phyloP scores from a whole-genome alignment of 2,797 vertebrate species.

The Anomalospiza imberbis region DNA sequence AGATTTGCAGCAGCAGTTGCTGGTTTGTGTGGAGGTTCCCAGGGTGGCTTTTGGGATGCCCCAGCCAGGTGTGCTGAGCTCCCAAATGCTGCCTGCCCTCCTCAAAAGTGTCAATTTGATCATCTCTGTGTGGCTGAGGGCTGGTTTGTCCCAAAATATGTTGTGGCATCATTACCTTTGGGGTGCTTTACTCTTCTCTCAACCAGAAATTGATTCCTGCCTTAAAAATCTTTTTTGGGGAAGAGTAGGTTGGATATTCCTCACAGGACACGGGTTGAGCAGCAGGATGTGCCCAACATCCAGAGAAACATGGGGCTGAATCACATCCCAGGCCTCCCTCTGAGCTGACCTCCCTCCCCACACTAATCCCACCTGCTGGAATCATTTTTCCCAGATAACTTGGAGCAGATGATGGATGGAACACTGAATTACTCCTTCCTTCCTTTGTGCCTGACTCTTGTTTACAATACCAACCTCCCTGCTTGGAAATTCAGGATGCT shows the following conservation, averaged over 20 bases:
- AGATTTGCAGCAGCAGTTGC: background rate
- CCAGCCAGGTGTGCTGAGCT: background rate
- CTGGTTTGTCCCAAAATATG: background rate
- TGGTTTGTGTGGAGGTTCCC: background rate
- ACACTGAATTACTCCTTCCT: background rate
- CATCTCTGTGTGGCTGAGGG: background rate
- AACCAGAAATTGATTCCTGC: background rate
- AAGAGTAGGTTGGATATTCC: background rate
- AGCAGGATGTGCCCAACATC: background rate
- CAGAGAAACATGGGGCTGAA: background rate
- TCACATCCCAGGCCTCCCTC: background rate
- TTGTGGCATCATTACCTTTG: background rate
- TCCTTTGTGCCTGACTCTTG: background rate
- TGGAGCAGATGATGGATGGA: background rate
- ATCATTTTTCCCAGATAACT: background rate
- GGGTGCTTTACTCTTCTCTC: background rate
- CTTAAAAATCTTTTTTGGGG: background rate
- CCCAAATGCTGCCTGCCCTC: background rate
- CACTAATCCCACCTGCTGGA: background rate
- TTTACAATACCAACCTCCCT: background rate
- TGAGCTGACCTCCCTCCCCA: background rate
- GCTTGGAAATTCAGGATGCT: background rate
- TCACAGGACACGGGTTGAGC: accelerated
- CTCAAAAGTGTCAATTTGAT: background rate
- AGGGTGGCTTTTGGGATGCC: background rate